Percentiles rank a stretch among this genome's conserved stretches.
phyloP scores from a whole-genome alignment of 2,888 invertebrate species.

The Teleogryllus oceanicus region DNA sequence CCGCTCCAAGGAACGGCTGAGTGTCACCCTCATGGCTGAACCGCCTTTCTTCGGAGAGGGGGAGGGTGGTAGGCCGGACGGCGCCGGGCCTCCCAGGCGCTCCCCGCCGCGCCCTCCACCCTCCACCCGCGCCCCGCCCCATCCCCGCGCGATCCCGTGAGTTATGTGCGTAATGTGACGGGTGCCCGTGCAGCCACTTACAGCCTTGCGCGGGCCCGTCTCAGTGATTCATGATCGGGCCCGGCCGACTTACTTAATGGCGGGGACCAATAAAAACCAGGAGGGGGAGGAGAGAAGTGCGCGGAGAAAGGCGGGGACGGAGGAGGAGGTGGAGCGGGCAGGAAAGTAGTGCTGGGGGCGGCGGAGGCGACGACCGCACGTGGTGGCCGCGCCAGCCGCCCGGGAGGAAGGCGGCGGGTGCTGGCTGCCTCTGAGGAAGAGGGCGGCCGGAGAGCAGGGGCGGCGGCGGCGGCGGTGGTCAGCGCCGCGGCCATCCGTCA shows the following conservation, averaged over 20 bases:
- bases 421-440: background rate
- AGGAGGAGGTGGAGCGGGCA: conserved; percentile 6
- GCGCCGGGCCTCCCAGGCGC: too few species aligned
- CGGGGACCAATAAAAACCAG: conserved; percentile 25
- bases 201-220: background rate
- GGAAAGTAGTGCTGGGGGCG: conserved; percentile 20
- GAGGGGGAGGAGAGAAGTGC: background rate
- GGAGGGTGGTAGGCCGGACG: too few species aligned
- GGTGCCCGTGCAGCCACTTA: conserved; percentile 25
- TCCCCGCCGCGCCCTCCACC: too few species aligned
- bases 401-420: too few species aligned
- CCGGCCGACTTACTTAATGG: conserved; percentile 27
- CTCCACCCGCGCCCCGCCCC: too few species aligned
- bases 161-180: conserved; percentile 27
- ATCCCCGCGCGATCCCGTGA: conserved; percentile 11
- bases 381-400: too few species aligned
- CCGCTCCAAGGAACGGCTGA: too few species aligned
- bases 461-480: background rate
- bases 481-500: background rate
- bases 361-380: too few species aligned
- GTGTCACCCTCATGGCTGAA: too few species aligned
- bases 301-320: background rate
- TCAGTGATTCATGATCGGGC: conserved; percentile 28
- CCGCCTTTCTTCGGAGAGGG: too few species aligned
- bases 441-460: background rate